A percentile compares a stretch with the other conserved stretches of the same genome.
Conservation (phyloP, 2,113 vertebrate genomes). For the Sinocyclocheilus anophthalmus region DNA sequence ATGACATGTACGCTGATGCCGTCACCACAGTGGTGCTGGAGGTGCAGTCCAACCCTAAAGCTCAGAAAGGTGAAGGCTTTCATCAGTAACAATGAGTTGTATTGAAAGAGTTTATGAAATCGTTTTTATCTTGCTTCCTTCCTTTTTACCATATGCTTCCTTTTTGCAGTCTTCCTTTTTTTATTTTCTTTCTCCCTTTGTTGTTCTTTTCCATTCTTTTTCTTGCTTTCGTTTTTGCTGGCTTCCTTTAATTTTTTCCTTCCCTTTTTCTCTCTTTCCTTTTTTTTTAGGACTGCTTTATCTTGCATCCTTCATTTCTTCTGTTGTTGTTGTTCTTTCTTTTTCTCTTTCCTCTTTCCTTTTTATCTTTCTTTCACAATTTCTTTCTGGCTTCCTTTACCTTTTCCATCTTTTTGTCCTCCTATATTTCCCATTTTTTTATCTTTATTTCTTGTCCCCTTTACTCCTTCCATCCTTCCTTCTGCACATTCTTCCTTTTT, state of each 20-base stretch:
- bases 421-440: background rate
- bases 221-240: background rate
- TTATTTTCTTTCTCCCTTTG: background rate
- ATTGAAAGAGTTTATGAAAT: too few relatives aligned
- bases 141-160: background rate
- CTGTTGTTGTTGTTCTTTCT: background rate
- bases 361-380: background rate
- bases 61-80: constrained; percentile 85
- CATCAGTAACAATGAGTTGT: background rate
- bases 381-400: background rate
- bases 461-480: background rate
- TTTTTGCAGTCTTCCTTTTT: background rate
- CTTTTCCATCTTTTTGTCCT: background rate
- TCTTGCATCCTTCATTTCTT: background rate
- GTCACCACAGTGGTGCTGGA: constrained; percentile 93
- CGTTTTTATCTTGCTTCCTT: background rate
- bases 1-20: constrained; percentile 96
- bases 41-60: constrained; percentile 95
- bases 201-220: background rate
- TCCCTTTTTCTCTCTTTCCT: background rate
- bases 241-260: background rate
- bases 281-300: too few relatives aligned
- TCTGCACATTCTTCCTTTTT: background rate
- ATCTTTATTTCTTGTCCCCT: background rate
- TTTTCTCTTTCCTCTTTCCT: background rate